These are phyloP conservation scores for Brachylomia viminalis DNA, from an alignment of 2,888 invertebrate species.

Conservation along the genomic window DNA sequence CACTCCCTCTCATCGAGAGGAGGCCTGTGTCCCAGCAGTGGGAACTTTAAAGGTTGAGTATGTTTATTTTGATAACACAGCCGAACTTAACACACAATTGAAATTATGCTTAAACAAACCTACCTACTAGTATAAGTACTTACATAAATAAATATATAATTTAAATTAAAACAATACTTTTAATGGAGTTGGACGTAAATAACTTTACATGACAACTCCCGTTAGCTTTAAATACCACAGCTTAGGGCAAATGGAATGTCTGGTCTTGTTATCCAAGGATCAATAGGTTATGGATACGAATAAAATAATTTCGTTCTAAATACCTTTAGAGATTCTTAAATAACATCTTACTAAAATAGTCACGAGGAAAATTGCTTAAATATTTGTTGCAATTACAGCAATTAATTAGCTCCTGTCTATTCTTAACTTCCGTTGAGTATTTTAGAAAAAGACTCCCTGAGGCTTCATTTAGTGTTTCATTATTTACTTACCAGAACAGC, in stretches of 20 bases:
- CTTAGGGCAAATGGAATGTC: conserved; percentile 43
- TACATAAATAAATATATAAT: background rate
- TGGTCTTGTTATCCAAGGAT: conserved; percentile 23
- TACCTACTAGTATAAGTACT: background rate
- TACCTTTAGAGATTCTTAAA: background rate
- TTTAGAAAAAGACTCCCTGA: background rate
- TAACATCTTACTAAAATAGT: background rate
- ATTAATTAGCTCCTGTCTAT: background rate
- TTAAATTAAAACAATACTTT: conserved; percentile 17
- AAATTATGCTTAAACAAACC: background rate
- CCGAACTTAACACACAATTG: background rate
- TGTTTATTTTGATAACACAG: background rate
- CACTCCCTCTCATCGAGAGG: too few relatives aligned
- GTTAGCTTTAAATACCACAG: conserved; percentile 43
- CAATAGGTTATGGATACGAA: conserved; percentile 39
- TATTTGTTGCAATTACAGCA: background rate
- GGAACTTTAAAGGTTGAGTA: too few relatives aligned
- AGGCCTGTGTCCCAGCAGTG: too few relatives aligned
- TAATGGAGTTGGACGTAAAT: conserved; percentile 26
- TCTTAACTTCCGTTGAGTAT: background rate
- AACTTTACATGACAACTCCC: conserved; percentile 36
- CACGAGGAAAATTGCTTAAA: background rate
- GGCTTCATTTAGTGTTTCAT: background rate
- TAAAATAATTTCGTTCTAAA: background rate
- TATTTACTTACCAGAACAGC: background rate